Conservation (phyloP, 2,888 invertebrate species). For the Patella caerulea region DNA sequence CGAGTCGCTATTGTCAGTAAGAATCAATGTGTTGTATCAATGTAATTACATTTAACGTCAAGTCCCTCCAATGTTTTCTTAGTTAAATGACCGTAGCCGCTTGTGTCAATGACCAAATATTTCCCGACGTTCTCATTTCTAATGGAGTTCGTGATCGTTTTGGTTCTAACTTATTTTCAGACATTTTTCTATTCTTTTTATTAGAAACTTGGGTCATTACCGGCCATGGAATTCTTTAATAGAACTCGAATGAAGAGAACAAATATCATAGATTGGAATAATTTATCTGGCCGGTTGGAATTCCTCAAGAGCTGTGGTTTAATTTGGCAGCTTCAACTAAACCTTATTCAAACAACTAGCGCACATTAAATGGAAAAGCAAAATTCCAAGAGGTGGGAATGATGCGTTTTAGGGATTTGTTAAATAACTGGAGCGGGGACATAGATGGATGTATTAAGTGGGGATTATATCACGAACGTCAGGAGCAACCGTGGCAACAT, state of each 20-base stretch:
- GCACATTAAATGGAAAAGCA: too few species aligned
- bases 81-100: not conserved
- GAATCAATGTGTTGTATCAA: not conserved
- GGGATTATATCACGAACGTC: too few species aligned
- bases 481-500: too few species aligned
- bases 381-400: too few species aligned
- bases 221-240: conserved; percentile 9
- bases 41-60: conserved; percentile 5
- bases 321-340: too few species aligned
- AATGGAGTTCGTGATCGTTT: not conserved
- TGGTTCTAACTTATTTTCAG: not conserved
- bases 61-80: not conserved
- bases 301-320: too few species aligned
- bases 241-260: not conserved
- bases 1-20: not conserved
- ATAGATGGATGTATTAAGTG: too few species aligned
- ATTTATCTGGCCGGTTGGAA: not conserved
- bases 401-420: too few species aligned
- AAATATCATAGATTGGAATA: not conserved
- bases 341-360: too few species aligned
- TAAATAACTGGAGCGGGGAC: too few species aligned
- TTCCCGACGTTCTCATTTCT: conserved; percentile 2
- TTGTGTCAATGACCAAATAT: conserved; percentile 10
- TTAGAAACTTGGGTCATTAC: conserved; percentile 16
- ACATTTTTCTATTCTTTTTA: conserved; percentile 12